phyloP scores from a whole-genome alignment of 2,113 vertebrate genomes.

The Heterocephalus glaber region DNA sequence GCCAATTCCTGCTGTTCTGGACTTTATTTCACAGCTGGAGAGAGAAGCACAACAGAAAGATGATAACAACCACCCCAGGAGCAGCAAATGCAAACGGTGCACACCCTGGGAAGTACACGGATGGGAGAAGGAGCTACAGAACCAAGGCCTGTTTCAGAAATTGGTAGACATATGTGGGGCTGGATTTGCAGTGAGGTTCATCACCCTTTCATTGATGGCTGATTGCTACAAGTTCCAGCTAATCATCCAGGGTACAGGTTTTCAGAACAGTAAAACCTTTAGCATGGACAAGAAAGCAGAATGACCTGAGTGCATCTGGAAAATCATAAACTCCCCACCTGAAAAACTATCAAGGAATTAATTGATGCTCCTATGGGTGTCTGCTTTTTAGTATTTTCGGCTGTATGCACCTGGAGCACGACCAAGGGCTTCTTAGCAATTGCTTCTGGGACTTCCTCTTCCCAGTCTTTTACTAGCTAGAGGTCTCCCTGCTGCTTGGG shows the following conservation, averaged over 20 bases:
- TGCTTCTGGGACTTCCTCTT: background rate
- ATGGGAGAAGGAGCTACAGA: background rate
- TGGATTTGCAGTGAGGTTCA: background rate
- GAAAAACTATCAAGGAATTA: background rate
- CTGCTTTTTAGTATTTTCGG: background rate
- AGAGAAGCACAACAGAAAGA: background rate
- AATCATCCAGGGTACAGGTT: background rate
- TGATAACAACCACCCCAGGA: background rate
- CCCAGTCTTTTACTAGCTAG: rapidly evolving
- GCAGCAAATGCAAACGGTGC: background rate
- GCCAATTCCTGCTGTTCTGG: background rate
- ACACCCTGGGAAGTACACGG: background rate
- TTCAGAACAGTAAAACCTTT: background rate
- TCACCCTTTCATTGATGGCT: rapidly evolving
- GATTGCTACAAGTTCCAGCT: background rate
- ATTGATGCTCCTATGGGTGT: rapidly evolving
- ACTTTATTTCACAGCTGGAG: background rate
- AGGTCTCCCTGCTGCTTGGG: background rate
- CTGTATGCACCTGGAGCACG: background rate
- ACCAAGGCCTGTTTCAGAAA: background rate
- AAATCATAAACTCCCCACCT: background rate
- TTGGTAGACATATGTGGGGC: background rate
- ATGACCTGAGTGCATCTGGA: background rate
- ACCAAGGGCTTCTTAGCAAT: rapidly evolving
- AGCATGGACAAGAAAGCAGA: background rate